These are phyloP conservation scores for Steinernema khuongi DNA, from an alignment of 1,140 invertebrate species.

Conservation along the genomic window DNA sequence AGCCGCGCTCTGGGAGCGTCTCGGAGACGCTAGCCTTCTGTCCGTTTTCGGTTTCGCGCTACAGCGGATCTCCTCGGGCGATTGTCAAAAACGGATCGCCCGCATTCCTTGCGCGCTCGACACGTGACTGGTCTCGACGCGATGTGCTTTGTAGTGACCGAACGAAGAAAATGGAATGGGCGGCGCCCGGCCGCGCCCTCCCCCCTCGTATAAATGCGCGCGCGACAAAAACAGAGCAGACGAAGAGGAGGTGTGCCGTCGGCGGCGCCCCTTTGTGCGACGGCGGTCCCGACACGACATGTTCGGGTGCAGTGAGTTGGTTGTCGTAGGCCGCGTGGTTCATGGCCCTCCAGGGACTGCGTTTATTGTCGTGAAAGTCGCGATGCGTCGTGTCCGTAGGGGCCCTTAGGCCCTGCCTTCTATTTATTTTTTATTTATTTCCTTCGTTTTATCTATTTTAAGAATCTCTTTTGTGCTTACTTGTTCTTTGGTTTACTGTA, in stretches of 20 bases:
- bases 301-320: background rate
- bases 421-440: background rate
- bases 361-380: background rate
- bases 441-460: too few species aligned
- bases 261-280: background rate
- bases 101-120: background rate
- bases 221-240: conserved; percentile 6
- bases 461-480: too few species aligned
- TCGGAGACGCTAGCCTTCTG: background rate
- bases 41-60: background rate
- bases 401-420: background rate
- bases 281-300: background rate
- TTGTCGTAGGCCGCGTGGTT: too few species aligned
- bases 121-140: conserved; percentile 16
- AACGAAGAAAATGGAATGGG: background rate
- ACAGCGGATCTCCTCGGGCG: conserved; percentile 6
- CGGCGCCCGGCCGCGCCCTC: background rate
- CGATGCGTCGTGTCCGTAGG: background rate
- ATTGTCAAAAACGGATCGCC: conserved; percentile 14
- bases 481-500: too few species aligned
- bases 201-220: background rate
- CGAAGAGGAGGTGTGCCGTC: background rate
- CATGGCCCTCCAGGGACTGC: too few species aligned
- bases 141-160: conserved; percentile 16
- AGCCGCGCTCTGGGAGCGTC: background rate